Base-by-base conservation (phyloP, 2,797 vertebrate genomes). In the Pseudomugil gertrudae region DNA sequence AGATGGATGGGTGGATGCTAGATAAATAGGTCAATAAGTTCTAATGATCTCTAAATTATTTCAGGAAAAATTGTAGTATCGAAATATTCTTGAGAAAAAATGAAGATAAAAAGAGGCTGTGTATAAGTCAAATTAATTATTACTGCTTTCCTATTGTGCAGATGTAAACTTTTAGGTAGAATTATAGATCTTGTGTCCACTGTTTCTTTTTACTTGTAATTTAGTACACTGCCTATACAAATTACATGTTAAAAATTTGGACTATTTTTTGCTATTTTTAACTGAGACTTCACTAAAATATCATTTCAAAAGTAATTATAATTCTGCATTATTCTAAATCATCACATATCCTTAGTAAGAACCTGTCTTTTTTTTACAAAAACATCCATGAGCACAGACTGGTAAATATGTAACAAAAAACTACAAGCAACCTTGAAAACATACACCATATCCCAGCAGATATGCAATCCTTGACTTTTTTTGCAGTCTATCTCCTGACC, bases 401-500 rank as follows among this genome's bases (percentile, higher is more conserved):
- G 55, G 26, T 65, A 82, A 80, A 78, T 65, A 80, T 53, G 61
- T 68, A 71, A 69, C 69, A 72, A 81, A 86, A 79, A 66, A 60
- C 56, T 45, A 77, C 43, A 70, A 71, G 61, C 69, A 79, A 69
- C 77, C 69, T 65, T 71, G 66, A 66, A 81, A 83, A 83, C 72
- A 72, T 70, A 76, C 59, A 26, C 69, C 68, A 38, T 68, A 75
- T 32, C 81, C 73, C 63, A 69, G 79, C 61, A 85, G 81, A 89
- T 69, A 77, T 75, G 55, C 84, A 87, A 89, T 82, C 84, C 76
- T 87, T 79, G 83, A 85, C 74, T 87, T 88, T 84, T 86, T 82
- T 76, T 77, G 84, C 78, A 83, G 83, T 87, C 75, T 74, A 62
- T 78, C 69, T 72, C 71, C 72, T 89, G 84, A 90, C 84, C 87